Evolutionary conservation across 2,888 invertebrate genomes (phyloP).

Genomic region (Dione vanillae): DNA sequence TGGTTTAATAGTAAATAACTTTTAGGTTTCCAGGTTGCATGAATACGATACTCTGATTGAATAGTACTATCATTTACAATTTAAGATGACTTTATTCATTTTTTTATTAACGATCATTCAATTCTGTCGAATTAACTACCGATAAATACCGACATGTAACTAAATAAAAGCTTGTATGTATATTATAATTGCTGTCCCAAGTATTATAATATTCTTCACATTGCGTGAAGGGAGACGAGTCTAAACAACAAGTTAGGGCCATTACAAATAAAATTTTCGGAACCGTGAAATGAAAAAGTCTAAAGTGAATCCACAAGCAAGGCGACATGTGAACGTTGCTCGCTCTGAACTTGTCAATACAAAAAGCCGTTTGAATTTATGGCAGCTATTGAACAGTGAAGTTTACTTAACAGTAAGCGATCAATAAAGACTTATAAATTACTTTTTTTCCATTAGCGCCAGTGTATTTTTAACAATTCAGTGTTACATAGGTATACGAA

Average conservation of each 20-base stretch:
- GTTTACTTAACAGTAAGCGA: conserved; percentile 31
- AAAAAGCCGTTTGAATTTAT: conserved; percentile 52
- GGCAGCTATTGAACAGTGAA: conserved; percentile 44
- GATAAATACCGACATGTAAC: background rate
- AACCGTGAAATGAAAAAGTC: conserved; percentile 46
- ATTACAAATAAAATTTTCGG: conserved; percentile 39
- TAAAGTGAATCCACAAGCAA: conserved; percentile 49
- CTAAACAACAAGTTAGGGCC: conserved; percentile 41
- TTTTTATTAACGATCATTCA: too few species aligned
- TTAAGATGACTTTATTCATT: too few species aligned
- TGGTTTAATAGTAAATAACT: too few species aligned
- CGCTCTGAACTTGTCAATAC: conserved; percentile 49
- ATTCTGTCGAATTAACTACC: background rate
- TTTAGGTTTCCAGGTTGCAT: too few species aligned
- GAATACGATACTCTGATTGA: too few species aligned
- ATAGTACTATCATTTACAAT: too few species aligned
- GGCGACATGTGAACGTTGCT: conserved; percentile 51
- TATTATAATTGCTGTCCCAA: too few species aligned
- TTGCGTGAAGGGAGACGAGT: conserved; percentile 31
- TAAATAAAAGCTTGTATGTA: background rate
- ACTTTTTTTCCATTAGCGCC: conserved; percentile 28
- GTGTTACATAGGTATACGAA: too few species aligned
- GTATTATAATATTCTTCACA: conserved; percentile 10
- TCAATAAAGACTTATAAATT: conserved; percentile 11
- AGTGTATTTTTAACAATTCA: conserved; percentile 21